Evolutionary conservation across 2,797 vertebrate genomes (phyloP).

Genomic region (Miichthys miiuy): DNA sequence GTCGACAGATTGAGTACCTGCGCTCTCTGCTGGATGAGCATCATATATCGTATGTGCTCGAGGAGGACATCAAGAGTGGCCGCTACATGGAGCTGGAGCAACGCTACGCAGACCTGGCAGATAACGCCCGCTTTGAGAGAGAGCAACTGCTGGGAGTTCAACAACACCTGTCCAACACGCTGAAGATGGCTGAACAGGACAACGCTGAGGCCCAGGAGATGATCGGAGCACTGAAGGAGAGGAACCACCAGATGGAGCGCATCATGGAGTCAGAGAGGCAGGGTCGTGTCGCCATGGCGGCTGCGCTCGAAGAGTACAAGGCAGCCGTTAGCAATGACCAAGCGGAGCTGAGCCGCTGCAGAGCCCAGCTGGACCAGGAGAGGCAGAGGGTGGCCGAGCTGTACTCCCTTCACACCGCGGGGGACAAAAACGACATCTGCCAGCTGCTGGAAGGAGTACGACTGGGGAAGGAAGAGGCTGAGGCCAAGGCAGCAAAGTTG

Average conservation of each 20-base stretch:
- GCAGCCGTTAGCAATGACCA: constrained; percentile 89
- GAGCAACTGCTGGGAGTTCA: constrained; percentile 97
- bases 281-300: constrained; percentile 86
- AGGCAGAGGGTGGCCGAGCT: constrained; percentile 94
- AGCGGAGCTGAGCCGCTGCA: constrained; percentile 91
- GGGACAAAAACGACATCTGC: constrained; percentile 94
- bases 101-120: constrained; percentile 92
- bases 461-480: constrained; percentile 94
- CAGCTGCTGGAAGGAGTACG: constrained; percentile 93
- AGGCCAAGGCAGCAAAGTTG: constrained; percentile 88
- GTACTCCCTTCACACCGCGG: constrained; percentile 94
- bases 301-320: constrained; percentile 92
- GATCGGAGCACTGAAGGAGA: constrained; percentile 94
- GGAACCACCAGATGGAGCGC: constrained; percentile 97
- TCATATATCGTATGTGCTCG: constrained; percentile 90
- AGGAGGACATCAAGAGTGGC: constrained; percentile 96
- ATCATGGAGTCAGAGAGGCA: constrained; percentile 93
- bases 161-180: constrained; percentile 95
- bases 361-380: constrained; percentile 94
- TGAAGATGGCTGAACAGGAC: constrained; percentile 99
- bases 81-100: constrained; percentile 97
- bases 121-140: constrained; percentile 94
- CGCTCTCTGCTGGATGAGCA: constrained; percentile 94
- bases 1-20: constrained; percentile 94
- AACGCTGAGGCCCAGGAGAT: constrained; percentile 96